Percentiles rank a stretch among this genome's conserved stretches.
phyloP scores from a whole-genome alignment of 2,888 invertebrate species.

The Oeneis ivallda region DNA sequence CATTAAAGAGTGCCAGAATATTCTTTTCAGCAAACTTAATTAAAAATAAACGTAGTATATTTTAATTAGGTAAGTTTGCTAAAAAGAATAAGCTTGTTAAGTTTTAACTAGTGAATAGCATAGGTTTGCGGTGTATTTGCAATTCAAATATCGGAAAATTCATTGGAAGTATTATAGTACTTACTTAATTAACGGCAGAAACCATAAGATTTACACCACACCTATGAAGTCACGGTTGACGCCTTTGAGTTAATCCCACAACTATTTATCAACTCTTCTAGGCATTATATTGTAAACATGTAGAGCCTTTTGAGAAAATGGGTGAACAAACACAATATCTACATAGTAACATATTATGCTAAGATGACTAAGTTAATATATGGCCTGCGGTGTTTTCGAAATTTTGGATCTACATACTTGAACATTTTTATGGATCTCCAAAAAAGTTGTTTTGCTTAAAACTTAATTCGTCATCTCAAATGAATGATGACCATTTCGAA shows the following conservation, averaged over 20 bases:
- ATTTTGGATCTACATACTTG: neutral
- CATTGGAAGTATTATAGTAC: neutral
- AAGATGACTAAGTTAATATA: conserved; percentile 7
- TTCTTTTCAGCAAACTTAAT: neutral
- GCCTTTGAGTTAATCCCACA: conserved; percentile 25
- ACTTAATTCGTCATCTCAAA: neutral
- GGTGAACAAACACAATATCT: conserved; percentile 12
- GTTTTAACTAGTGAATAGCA: neutral
- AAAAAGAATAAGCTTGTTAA: neutral
- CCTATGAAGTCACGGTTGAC: conserved; percentile 17
- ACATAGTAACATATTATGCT: neutral
- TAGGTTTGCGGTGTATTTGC: conserved; percentile 8
- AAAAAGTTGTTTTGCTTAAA: neutral
- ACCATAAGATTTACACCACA: conserved; percentile 21
- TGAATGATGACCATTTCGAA: neutral
- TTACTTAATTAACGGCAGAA: conserved; percentile 10
- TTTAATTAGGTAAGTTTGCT: too few relatives aligned
- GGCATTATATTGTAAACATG: conserved; percentile 25
- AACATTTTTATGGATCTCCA: neutral
- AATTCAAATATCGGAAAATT: conserved; percentile 17
- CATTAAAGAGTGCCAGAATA: neutral
- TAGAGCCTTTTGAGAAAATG: conserved; percentile 24
- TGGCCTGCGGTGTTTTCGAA: neutral
- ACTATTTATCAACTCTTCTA: conserved; percentile 15
- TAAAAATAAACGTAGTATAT: neutral